These are phyloP conservation scores for Clepsis dumicolana DNA, from an alignment of 2,888 invertebrate genomes.

Conservation along the genomic window DNA sequence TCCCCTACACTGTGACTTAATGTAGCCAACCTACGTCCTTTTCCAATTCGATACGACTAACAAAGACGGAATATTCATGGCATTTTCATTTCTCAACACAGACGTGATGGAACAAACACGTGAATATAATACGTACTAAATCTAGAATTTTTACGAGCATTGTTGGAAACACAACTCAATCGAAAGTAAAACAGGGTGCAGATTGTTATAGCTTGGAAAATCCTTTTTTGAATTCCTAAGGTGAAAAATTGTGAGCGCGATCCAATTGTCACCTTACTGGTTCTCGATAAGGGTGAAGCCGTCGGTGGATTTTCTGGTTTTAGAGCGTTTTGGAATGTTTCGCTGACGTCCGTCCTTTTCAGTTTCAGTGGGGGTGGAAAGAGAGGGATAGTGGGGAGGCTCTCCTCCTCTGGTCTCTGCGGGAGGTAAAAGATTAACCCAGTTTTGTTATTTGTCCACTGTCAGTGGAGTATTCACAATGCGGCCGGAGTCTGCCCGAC, in stretches of 20 bases:
- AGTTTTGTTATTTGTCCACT: constrained; percentile 87
- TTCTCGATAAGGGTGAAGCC: constrained; percentile 54
- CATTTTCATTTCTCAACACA: constrained; percentile 81
- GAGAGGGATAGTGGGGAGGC: constrained; percentile 73
- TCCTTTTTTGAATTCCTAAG: constrained; percentile 80
- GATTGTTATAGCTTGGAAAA: constrained; percentile 67
- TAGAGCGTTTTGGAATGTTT: constrained; percentile 63
- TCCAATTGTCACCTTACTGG: constrained; percentile 59
- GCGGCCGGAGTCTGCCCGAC: constrained; percentile 78
- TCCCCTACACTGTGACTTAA: constrained; percentile 74
- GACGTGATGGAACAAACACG: constrained; percentile 83
- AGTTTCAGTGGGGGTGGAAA: constrained; percentile 65
- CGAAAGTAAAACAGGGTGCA: constrained; percentile 64
- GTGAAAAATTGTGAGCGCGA: constrained; percentile 67
- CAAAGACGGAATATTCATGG: constrained; percentile 76
- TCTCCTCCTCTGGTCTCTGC: constrained; percentile 73
- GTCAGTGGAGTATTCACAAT: constrained; percentile 86
- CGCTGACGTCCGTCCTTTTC: constrained; percentile 67
- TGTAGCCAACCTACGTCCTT: constrained; percentile 71
- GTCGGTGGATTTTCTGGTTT: constrained; percentile 49
- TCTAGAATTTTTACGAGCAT: constrained; percentile 63
- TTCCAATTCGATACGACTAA: constrained; percentile 66
- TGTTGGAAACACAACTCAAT: constrained; percentile 69
- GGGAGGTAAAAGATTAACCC: constrained; percentile 86
- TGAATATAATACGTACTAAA: constrained; percentile 80